Conservation (phyloP, 2,113 vertebrate genomes). For the Romanogobio albipinnatus region DNA sequence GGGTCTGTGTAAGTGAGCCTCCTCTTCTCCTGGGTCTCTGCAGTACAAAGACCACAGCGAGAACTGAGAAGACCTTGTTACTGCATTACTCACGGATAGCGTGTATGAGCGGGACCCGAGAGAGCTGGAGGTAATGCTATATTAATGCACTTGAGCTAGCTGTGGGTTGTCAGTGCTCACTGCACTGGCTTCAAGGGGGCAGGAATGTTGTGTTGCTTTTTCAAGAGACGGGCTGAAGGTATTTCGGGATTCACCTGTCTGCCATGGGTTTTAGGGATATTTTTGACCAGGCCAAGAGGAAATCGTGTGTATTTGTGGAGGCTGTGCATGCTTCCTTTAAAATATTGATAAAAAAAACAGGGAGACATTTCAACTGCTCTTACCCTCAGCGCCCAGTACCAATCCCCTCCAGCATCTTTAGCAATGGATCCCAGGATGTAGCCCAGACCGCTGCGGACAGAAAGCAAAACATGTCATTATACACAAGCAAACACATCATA, state of each 20-base stretch:
- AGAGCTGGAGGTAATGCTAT: constrained; percentile 54
- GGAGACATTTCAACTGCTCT: constrained; percentile 63
- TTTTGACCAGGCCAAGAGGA: constrained; percentile 24
- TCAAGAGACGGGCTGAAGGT: constrained; percentile 29
- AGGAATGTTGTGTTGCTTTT: constrained; percentile 44
- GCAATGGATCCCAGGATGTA: constrained; percentile 96
- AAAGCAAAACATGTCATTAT: constrained; percentile 44
- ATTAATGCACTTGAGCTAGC: constrained; percentile 52
- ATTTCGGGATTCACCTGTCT: constrained; percentile 50
- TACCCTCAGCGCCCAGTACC: constrained; percentile 97
- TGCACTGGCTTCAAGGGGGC: constrained; percentile 16
- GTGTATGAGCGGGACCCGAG: neutral
- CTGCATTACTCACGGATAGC: constrained; percentile 49
- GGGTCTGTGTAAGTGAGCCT: constrained; percentile 54
- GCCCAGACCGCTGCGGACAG: constrained; percentile 85
- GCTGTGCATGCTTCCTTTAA: constrained; percentile 1
- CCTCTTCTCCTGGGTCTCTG: neutral
- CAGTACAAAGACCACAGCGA: constrained; percentile 46
- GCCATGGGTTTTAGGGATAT: constrained; percentile 19
- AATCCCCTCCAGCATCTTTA: constrained; percentile 93
- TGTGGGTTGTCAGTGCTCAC: neutral
- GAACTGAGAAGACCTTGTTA: constrained; percentile 41
- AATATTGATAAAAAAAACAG: constrained; percentile 31
- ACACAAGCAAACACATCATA: constrained; percentile 2
- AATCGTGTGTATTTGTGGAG: constrained; percentile 50